Evolutionary conservation across 2,888 invertebrate species (phyloP), one percentile per base, ranked within the genome.

Genomic region (Entomobrya multifasciata): DNA sequence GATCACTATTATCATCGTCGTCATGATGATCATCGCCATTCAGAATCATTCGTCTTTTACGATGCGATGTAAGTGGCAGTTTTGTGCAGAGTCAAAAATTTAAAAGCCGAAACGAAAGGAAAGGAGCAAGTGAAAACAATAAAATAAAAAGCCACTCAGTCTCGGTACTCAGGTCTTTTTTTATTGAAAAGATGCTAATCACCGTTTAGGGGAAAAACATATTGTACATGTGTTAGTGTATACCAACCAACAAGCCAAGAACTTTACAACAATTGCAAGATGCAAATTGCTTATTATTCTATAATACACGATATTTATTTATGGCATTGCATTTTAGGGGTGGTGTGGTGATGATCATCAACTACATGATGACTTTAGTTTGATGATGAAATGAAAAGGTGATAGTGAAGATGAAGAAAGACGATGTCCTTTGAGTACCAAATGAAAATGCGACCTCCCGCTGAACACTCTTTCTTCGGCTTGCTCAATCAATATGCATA

Each of bases 391-490:
- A 65, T 36, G 25, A 70, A 47, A 70, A 70, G 44, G 70, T 70
- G 70, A 70, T 70, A 6, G 70, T 20, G 27, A 74, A 52, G 47
- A 49, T n/a, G 6, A 17, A 55, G 52, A 47, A 62, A 11, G 60
- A 49, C 11, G 80, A 80, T 67, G 67, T 80, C 67, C 55, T 67
- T 80, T 67, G 27, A 49, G 27, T 11, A 49, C 22, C 27, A 62
- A 78, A 62, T 30, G 22, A 36, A 78, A 44, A 60, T n/a, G 60
- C 30, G 77, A 74, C 74, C 74, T 52, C 74, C 74, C 44, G 74
- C 74, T 74, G 74, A 25, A 70, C 52, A 17, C 52, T 74, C 27
- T 49, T 74, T 74, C 27, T 52, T 52, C 74, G 52, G 74, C 52
- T 74, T 74, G 22, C 30, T 47, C 47, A 70, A 70, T 47, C 52